A percentile compares a stretch with the other conserved stretches of the same genome.
Conservation (phyloP, 2,797 vertebrate genomes). For the Limnodromus scolopaceus region DNA sequence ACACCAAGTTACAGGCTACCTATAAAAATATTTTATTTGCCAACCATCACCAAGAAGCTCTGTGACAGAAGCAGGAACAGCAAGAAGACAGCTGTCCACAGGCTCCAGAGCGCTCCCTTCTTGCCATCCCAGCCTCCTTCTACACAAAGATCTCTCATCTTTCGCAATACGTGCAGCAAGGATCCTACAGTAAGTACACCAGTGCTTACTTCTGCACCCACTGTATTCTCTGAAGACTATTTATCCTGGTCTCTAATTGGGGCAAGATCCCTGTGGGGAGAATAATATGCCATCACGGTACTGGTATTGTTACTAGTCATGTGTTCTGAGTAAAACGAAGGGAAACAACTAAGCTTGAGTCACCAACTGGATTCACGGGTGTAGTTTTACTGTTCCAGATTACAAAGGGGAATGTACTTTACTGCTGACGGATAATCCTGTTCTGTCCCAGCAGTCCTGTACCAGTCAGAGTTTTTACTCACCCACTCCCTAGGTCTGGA, state of each 20-base stretch:
- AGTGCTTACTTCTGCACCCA: rapidly evolving
- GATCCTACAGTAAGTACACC: background rate
- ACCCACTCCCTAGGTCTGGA: background rate
- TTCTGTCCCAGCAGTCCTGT: background rate
- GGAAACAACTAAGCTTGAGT: background rate
- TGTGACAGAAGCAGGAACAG: background rate
- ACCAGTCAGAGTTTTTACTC: background rate
- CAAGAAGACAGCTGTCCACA: background rate
- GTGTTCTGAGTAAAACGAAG: background rate
- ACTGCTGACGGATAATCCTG: background rate
- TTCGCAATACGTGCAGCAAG: background rate
- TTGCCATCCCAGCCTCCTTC: background rate
- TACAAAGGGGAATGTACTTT: background rate
- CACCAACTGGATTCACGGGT: background rate
- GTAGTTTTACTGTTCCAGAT: background rate
- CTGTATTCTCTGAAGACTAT: background rate
- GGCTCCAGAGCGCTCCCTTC: background rate
- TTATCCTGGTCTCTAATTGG: background rate
- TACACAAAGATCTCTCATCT: background rate
- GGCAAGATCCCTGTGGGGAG: background rate
- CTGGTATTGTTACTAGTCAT: background rate
- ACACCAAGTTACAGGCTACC: background rate
- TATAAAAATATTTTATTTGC: background rate
- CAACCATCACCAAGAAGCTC: background rate
- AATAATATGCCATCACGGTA: background rate